Conservation (phyloP, 2,113 vertebrate genomes). For the Scomber japonicus region DNA sequence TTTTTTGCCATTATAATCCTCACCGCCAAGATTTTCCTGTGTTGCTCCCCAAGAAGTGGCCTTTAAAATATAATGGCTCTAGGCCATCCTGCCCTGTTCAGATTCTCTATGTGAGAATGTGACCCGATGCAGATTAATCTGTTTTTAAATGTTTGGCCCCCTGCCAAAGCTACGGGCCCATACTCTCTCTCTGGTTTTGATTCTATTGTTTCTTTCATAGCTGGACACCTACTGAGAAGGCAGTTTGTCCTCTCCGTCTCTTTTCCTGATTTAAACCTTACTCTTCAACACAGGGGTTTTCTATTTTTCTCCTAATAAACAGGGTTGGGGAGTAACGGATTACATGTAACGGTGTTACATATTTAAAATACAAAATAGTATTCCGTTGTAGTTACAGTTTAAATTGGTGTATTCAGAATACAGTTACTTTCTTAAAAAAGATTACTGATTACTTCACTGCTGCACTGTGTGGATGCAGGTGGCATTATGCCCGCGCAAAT, state of each 20-base stretch:
- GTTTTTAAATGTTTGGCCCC: slow-evolving; percentile 78
- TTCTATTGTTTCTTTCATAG: slow-evolving; percentile 71
- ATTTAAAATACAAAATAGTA: too few relatives aligned
- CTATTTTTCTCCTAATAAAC: slow-evolving; percentile 31
- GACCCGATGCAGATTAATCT: slow-evolving; percentile 82
- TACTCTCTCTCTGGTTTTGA: slow-evolving; percentile 53
- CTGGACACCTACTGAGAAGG: slow-evolving; percentile 55
- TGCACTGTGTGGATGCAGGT: too few relatives aligned
- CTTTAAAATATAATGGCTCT: slow-evolving; percentile 48
- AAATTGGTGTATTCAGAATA: too few relatives aligned
- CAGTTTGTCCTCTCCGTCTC: slow-evolving; percentile 29
- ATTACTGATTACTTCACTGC: too few relatives aligned
- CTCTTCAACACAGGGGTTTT: slow-evolving; percentile 43
- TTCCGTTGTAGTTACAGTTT: too few relatives aligned
- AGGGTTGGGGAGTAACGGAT: too few relatives aligned
- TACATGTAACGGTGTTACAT: too few relatives aligned
- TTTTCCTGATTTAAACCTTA: slow-evolving; percentile 40
- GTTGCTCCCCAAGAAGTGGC: slow-evolving; percentile 32
- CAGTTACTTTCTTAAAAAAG: too few relatives aligned
- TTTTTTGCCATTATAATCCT: slow-evolving; percentile 6
- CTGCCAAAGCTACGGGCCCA: slow-evolving; percentile 70
- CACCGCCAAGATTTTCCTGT: slow-evolving; percentile 19
- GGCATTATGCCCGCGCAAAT: too few relatives aligned
- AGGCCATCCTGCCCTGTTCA: slow-evolving; percentile 31
- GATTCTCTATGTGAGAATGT: slow-evolving; percentile 75